Conservation (phyloP, 1,140 invertebrate species). For the Drosophila elegans region DNA sequence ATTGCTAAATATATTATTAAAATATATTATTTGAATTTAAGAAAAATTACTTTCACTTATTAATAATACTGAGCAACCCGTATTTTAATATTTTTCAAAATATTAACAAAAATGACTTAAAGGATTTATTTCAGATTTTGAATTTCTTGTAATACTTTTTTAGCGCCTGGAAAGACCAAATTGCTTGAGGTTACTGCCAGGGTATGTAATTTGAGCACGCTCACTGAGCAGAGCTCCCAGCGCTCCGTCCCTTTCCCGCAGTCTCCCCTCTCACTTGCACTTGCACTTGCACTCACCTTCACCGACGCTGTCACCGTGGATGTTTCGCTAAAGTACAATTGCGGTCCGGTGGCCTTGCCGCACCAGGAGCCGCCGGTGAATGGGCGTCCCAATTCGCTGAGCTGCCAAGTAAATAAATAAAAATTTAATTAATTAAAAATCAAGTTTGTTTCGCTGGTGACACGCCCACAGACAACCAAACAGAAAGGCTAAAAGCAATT, state of each 20-base stretch:
- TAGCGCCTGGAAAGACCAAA: neutral
- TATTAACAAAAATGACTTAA: too few species aligned
- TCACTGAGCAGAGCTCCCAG: neutral
- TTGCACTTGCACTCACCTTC: constrained; percentile 83
- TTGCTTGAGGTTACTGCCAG: neutral
- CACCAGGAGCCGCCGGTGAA: constrained; percentile 95
- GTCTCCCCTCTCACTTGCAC: constrained; percentile 14
- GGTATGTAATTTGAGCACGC: neutral
- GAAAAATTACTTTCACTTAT: too few species aligned
- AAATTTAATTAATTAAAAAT: constrained; percentile 79
- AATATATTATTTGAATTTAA: too few species aligned
- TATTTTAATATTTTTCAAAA: too few species aligned
- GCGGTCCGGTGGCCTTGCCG: constrained; percentile 89
- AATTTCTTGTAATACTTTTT: too few species aligned
- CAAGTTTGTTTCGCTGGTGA: constrained; percentile 54
- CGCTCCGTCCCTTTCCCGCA: neutral
- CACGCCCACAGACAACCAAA: constrained; percentile 30
- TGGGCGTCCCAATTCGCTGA: constrained; percentile 91
- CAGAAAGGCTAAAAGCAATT: constrained; percentile 44
- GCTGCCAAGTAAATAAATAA: constrained; percentile 86
- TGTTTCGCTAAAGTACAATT: constrained; percentile 94
- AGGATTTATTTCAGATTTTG: too few species aligned
- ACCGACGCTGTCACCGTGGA: constrained; percentile 92
- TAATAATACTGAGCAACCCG: too few species aligned
- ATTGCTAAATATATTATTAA: too few species aligned